A percentile compares a stretch with the other conserved stretches of the same genome.
Conservation (phyloP, 1,140 invertebrate genomes). For the Hyles vespertilio region DNA sequence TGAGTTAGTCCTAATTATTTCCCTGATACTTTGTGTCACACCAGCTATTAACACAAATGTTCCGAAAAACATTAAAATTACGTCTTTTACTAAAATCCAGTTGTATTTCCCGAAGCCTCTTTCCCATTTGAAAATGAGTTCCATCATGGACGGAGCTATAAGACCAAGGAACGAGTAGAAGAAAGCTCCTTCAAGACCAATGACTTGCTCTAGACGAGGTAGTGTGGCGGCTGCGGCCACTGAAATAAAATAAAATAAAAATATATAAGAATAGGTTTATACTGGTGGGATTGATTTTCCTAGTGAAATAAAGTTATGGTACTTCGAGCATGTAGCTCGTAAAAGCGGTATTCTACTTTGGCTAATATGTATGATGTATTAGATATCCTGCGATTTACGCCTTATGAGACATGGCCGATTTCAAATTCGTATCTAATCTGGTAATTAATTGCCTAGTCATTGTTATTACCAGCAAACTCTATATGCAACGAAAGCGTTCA, state of each 20-base stretch:
- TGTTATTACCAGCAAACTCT: no score
- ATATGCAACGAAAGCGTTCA: no score
- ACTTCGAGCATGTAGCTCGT: no score
- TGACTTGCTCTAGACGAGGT: conserved; percentile 89
- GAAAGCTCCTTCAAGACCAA: conserved; percentile 91
- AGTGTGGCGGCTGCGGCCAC: conserved; percentile 86
- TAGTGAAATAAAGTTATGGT: no score
- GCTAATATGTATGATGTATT: no score
- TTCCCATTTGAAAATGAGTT: conserved; percentile 83
- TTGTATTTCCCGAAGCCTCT: conserved; percentile 77
- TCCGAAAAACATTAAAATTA: conserved; percentile 69
- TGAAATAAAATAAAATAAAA: conserved; percentile 54
- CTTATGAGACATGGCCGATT: no score
- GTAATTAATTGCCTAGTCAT: no score
- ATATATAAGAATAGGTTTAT: not conserved
- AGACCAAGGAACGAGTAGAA: conserved; percentile 90
- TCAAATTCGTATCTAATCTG: no score
- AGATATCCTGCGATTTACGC: no score
- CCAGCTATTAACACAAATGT: conserved; percentile 59
- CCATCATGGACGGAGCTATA: conserved; percentile 90
- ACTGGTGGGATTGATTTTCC: no score
- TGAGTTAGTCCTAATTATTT: conserved; percentile 47
- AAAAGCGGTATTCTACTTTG: no score
- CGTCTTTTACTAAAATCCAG: conserved; percentile 83
- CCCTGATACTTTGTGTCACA: conserved; percentile 61